Conservation (phyloP, 2,888 invertebrate genomes). For the Norana najaformis region DNA sequence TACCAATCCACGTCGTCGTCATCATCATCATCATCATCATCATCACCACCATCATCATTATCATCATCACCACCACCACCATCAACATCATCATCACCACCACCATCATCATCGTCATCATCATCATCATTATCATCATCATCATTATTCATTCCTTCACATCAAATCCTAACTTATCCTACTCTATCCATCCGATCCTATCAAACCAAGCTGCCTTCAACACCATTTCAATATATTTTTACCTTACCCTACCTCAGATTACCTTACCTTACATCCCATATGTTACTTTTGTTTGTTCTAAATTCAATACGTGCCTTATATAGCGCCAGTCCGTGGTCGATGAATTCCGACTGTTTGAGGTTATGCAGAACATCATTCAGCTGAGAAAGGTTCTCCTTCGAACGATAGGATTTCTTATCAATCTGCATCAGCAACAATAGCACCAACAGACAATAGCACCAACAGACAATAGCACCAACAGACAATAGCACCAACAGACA, state of each 20-base stretch:
- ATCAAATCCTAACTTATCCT: no score
- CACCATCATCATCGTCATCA: no score
- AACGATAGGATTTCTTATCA: slow-evolving; percentile 27
- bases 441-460: neutral
- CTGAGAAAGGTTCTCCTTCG: slow-evolving; percentile 53
- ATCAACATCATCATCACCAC: neutral
- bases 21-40: neutral
- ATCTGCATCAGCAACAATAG: neutral
- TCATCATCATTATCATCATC: no score
- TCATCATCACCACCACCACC: neutral
- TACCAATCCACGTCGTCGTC: neutral
- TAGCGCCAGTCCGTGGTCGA: slow-evolving; percentile 29
- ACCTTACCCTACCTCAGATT: no score
- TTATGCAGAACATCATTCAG: slow-evolving; percentile 66
- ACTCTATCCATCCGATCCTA: neutral
- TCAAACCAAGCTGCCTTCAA: neutral
- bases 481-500: no score
- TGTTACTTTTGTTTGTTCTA: neutral
- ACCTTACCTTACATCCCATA: neutral
- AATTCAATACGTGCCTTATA: slow-evolving; percentile 27
- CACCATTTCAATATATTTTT: neutral
- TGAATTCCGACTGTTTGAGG: slow-evolving; percentile 63
- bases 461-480: neutral
- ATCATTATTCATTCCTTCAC: no score
- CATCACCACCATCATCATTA: neutral